phyloP scores from a whole-genome alignment of 2,888 invertebrate species.

The Himalopsyche japonica region DNA sequence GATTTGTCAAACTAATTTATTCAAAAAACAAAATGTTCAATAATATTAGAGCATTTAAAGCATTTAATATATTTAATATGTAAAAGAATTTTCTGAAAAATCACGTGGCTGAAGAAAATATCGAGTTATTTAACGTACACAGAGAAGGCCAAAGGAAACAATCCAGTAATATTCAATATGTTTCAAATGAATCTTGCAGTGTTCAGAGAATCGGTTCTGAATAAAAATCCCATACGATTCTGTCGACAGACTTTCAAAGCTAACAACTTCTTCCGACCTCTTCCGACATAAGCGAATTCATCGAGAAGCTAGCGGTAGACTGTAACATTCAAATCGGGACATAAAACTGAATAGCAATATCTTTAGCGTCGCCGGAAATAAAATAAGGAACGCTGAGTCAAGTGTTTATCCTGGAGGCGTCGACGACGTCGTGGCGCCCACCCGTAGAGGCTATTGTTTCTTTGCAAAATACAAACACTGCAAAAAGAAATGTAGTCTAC shows the following conservation, averaged over 20 bases:
- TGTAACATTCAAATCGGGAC: conserved; percentile 17
- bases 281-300: not conserved
- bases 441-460: conserved; percentile 10
- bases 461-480: conserved; percentile 11
- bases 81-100: too few species aligned
- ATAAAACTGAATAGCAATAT: conserved; percentile 28
- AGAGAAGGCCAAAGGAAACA: not conserved
- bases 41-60: too few species aligned
- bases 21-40: too few species aligned
- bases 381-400: conserved; percentile 24
- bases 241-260: not conserved
- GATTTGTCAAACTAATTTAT: too few species aligned
- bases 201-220: not conserved
- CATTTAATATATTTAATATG: too few species aligned
- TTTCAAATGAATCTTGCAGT: not conserved
- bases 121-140: not conserved
- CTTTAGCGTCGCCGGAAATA: conserved; percentile 15
- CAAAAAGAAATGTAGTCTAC: conserved; percentile 2
- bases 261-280: not conserved
- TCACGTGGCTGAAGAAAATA: too few species aligned
- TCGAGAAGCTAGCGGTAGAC: not conserved
- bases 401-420: conserved; percentile 13
- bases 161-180: not conserved
- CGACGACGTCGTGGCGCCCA: conserved; percentile 1
- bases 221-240: not conserved